Evolutionary conservation across 2,888 invertebrate genomes (phyloP), one percentile per base, ranked within the genome.

Genomic region (Nycteola revayana): DNA sequence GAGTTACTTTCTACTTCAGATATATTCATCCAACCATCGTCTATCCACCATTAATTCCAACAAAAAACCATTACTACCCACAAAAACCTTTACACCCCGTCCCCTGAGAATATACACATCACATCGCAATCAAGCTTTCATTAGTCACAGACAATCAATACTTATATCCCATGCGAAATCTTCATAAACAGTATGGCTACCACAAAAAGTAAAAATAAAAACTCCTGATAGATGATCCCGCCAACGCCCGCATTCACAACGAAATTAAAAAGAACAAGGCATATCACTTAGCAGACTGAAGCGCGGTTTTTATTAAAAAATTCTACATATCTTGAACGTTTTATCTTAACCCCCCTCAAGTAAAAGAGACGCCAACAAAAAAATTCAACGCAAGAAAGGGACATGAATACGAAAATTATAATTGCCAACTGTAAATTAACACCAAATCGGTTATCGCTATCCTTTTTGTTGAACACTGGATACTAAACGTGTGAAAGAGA

Each of bases 371-470:
- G 66, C 63, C 66, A 65, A 65, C 61, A 65, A 78, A 80, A 83
- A 83, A 84, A 80, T 70, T 58, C 65, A 56, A 60, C 48, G 83
- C 65, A 73, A 76, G 85, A 86, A 71, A 79, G 74, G 72, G 86
- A 85, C 73, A 64, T 58, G 56, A 72, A 78, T 75, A 74, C 79
- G 80, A 83, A 85, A 85, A 88, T 87, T 86, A 88, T 88, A 88
- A 88, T 88, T 88, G 87, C 85, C 85, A 84, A 81, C 79, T 79
- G 85, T 87, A 84, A 88, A 88, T 88, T 88, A 88, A 87, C 87
- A 84, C 85, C 78, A 83, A 81, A 82, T 77, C 71, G 66, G 66
- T 61, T 67, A 62, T 52, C 71, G 61, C 66, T 70, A 69, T 72
- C 75, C 46, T 65, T 66, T 18, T 59, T 49, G 50, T 32, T 35